These are phyloP conservation scores for Hyaena hyaena DNA, from an alignment of 2,113 vertebrate species.

Conservation along the genomic window DNA sequence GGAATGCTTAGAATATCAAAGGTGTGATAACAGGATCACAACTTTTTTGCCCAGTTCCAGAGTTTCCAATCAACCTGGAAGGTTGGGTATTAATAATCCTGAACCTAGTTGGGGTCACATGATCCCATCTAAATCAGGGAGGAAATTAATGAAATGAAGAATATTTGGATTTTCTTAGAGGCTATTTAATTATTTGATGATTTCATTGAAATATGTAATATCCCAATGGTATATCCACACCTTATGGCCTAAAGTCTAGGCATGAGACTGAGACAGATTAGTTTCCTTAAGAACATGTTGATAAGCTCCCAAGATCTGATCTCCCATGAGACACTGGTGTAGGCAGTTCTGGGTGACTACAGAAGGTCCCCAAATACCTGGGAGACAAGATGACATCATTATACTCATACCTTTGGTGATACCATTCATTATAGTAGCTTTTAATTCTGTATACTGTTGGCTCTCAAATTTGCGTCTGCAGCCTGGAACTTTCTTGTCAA, in stretches of 20 bases:
- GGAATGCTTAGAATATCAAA: neutral
- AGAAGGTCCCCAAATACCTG: neutral
- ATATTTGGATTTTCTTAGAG: neutral
- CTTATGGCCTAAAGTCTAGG: neutral
- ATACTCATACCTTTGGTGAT: neutral
- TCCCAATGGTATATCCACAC: neutral
- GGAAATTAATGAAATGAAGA: neutral
- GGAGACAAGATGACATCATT: neutral
- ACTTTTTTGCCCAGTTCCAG: neutral
- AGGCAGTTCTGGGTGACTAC: neutral
- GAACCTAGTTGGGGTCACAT: neutral
- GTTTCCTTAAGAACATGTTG: neutral
- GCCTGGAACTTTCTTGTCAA: neutral
- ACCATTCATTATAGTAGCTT: neutral
- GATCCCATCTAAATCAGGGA: neutral
- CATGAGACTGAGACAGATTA: neutral
- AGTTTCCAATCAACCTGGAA: neutral
- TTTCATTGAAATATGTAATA: slow-evolving; percentile 3
- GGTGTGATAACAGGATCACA: neutral
- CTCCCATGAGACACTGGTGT: neutral
- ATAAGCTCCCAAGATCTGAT: neutral
- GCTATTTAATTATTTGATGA: slow-evolving; percentile 4
- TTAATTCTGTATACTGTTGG: neutral
- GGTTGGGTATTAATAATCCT: neutral
- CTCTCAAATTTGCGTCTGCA: neutral